Evolutionary conservation across 2,113 vertebrate species (phyloP).

Genomic region (Axis porcinus): DNA sequence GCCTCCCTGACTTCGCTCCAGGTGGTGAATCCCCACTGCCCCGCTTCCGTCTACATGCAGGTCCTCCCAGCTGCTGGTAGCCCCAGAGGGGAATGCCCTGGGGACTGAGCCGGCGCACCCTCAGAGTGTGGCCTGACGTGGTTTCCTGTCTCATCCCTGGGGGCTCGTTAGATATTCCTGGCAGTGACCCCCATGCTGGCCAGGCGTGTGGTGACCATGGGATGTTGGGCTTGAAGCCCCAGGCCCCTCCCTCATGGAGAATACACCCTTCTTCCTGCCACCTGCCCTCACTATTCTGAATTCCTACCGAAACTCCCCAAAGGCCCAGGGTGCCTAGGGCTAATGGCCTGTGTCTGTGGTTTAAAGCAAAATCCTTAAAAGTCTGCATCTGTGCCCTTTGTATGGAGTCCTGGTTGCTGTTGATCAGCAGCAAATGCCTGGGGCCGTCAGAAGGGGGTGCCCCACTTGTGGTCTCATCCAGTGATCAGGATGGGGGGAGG

Average conservation of each 20-base stretch:
- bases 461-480: neutral
- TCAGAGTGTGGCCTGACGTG: neutral
- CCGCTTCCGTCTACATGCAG: fast-evolving
- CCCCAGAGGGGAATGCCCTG: neutral
- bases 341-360: neutral
- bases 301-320: neutral
- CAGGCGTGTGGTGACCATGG: neutral
- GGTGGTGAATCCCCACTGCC: fast-evolving
- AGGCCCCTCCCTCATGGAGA: neutral
- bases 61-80: neutral
- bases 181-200: neutral
- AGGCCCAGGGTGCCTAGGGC: neutral
- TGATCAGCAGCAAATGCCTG: neutral
- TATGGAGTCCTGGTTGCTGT: fast-evolving
- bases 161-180: conserved; percentile 58
- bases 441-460: neutral
- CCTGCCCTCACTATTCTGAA: neutral
- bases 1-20: neutral
- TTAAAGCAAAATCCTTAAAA: neutral
- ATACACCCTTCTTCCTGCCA: neutral
- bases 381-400: neutral
- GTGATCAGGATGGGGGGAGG: neutral
- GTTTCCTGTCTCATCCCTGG: conserved; percentile 54
- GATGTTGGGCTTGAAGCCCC: neutral
- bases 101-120: neutral